These are phyloP conservation scores for Carcharodon carcharias DNA, from an alignment of 2,797 vertebrate species.

Conservation along the genomic window DNA sequence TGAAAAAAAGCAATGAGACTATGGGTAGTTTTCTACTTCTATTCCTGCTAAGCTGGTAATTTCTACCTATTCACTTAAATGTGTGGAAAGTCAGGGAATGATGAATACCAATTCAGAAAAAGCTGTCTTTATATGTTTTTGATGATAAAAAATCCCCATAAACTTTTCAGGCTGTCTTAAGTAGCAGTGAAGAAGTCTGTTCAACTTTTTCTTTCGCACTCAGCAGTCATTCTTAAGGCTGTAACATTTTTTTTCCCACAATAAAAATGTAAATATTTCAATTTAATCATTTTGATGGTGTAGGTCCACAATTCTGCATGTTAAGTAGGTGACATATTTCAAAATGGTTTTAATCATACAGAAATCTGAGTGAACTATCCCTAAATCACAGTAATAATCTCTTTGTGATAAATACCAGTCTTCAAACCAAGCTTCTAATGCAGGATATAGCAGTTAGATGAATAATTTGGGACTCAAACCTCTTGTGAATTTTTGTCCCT, in stretches of 20 bases:
- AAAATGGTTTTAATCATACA: constrained; percentile 22
- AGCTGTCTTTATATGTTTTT: neutral
- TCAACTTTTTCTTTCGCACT: neutral
- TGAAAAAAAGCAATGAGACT: neutral
- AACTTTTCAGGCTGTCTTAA: neutral
- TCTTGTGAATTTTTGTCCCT: neutral
- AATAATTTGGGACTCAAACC: constrained; percentile 2
- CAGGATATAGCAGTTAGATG: neutral
- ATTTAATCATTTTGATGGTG: constrained; percentile 19
- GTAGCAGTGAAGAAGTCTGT: neutral
- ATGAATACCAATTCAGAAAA: neutral
- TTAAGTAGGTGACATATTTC: constrained; percentile 27
- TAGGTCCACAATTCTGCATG: neutral
- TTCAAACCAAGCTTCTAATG: neutral
- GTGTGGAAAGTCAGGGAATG: neutral
- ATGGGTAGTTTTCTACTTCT: neutral
- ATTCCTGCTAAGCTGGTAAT: neutral
- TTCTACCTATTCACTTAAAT: neutral
- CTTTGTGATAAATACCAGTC: neutral
- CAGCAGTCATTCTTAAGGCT: neutral
- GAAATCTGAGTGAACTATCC: neutral
- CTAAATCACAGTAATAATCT: constrained; percentile 19
- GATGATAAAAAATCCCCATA: neutral
- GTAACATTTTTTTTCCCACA: neutral
- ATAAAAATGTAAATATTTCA: constrained; percentile 29